Evolutionary conservation across 2,888 invertebrate genomes (phyloP).

Genomic region (Graphium colonna): DNA sequence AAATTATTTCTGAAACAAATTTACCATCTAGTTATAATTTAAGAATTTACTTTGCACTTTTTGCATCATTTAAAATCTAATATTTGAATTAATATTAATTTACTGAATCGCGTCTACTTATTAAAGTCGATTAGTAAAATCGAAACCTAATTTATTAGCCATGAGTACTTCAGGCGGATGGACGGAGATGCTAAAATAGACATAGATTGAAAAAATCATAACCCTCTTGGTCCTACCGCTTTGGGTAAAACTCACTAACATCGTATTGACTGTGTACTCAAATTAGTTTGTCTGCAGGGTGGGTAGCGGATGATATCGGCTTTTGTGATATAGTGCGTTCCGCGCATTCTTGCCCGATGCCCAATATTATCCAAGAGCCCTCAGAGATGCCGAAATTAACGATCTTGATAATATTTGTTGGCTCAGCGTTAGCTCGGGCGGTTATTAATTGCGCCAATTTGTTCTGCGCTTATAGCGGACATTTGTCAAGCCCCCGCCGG

Average conservation of each 20-base stretch:
- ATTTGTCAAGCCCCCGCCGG: constrained; percentile 71
- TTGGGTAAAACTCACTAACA: neutral
- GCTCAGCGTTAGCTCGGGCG: constrained; percentile 66
- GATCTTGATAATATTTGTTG: constrained; percentile 78
- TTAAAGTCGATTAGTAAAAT: too few species aligned
- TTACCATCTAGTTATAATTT: too few species aligned
- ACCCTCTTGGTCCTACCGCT: too few species aligned
- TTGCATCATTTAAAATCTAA: too few species aligned
- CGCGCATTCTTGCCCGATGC: constrained; percentile 49
- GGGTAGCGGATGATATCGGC: neutral
- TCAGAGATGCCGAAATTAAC: constrained; percentile 73
- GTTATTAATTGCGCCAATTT: constrained; percentile 77
- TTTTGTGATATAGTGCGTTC: constrained; percentile 1
- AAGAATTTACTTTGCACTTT: too few species aligned
- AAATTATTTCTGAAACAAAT: too few species aligned
- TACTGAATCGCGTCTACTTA: too few species aligned
- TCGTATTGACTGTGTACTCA: constrained; percentile 1
- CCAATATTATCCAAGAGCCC: constrained; percentile 51
- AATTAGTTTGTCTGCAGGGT: neutral
- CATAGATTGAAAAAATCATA: too few species aligned
- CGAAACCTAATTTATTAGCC: too few species aligned
- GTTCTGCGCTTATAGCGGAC: constrained; percentile 75
- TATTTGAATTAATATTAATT: too few species aligned
- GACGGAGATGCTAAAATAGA: too few species aligned
- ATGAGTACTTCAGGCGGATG: too few species aligned